Evolutionary conservation across 2,888 invertebrate genomes (phyloP), one percentile per base, ranked within the genome.

Genomic region (Hemithea aestivaria): DNA sequence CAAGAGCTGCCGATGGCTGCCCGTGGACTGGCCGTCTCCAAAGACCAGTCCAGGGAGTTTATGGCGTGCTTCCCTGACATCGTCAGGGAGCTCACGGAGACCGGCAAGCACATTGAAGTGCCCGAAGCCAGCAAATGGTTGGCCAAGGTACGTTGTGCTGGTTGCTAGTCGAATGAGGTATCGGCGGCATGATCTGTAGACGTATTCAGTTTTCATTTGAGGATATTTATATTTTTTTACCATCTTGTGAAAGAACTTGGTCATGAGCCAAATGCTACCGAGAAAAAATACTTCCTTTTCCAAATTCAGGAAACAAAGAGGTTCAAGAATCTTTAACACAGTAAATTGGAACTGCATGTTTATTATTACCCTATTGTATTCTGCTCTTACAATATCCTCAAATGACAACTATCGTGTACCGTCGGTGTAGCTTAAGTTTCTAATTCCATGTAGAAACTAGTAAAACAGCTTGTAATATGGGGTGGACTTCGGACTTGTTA

Each of bases 11-110:
- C 90, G 48, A 74, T 88, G 71, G 89, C 90, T 45, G 88, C 91
- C 49, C 89, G 89, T 49, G 88, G 89, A 64, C 88, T 91, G 58
- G 89, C 91, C 30, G 89, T 91, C 31, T 91, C 91, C 45, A 94
- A 94, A 83, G 95, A 96, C 79, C 95, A 96, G 81, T 92, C 92
- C 71, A 88, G 94, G 61, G 94, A 95, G 73, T 93, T 96, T 83
- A 94, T 96, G 94, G 93, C 94, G 32, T 87, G 94, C 50, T 96
- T 96, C 88, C 95, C 96, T 63, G 95, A 96, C 78, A 87, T 96
- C 59, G 94, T 96, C 43, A 88, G 94, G 58, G 95, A 95, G 75
- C 87, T 96, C 51, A 94, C 94, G 22, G 93, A 94, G 63, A 90
- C 91, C 57, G 91, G 92, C 56, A 91, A 92, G 64, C 90, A 92